phyloP scores from a whole-genome alignment of 2,888 invertebrate species.

The Scaptodrosophila latifasciaeformis region DNA sequence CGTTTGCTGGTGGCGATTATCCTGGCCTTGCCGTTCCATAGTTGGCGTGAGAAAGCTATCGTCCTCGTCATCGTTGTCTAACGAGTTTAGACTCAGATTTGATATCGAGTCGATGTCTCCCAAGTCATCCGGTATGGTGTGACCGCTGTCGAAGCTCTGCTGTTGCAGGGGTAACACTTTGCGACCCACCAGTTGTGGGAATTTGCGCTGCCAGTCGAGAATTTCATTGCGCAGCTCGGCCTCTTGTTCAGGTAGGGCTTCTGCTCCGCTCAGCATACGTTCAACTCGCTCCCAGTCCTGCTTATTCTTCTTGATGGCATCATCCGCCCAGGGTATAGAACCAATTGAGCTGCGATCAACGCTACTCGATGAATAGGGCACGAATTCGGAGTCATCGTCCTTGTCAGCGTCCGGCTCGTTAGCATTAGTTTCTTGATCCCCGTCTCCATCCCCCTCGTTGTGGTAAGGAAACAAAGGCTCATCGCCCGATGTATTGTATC shows the following conservation, averaged over 20 bases:
- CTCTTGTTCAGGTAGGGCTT: slow-evolving; percentile 56
- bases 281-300: slow-evolving; percentile 74
- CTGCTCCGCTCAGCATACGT: slow-evolving; percentile 69
- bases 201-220: slow-evolving; percentile 72
- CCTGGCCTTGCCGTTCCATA: slow-evolving; percentile 25
- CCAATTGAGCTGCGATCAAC: slow-evolving; percentile 73
- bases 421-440: slow-evolving; percentile 22
- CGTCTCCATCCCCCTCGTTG: slow-evolving; percentile 34
- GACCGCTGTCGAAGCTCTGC: slow-evolving; percentile 44
- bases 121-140: slow-evolving; percentile 23
- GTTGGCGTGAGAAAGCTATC: slow-evolving; percentile 57
- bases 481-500: slow-evolving; percentile 38
- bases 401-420: slow-evolving; percentile 48
- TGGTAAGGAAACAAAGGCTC: slow-evolving; percentile 37
- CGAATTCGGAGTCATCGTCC: slow-evolving; percentile 68
- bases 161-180: slow-evolving; percentile 37
- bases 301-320: slow-evolving; percentile 74
- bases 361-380: slow-evolving; percentile 72
- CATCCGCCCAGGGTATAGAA: slow-evolving; percentile 75
- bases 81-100: slow-evolving; percentile 64
- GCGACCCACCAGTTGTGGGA: slow-evolving; percentile 60
- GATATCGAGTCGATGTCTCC: slow-evolving; percentile 62
- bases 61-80: slow-evolving; percentile 57
- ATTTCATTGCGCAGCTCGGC: slow-evolving; percentile 71
- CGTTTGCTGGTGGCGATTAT: background rate